Conservation (phyloP, 2,888 invertebrate species). For the Aelia acuminata region DNA sequence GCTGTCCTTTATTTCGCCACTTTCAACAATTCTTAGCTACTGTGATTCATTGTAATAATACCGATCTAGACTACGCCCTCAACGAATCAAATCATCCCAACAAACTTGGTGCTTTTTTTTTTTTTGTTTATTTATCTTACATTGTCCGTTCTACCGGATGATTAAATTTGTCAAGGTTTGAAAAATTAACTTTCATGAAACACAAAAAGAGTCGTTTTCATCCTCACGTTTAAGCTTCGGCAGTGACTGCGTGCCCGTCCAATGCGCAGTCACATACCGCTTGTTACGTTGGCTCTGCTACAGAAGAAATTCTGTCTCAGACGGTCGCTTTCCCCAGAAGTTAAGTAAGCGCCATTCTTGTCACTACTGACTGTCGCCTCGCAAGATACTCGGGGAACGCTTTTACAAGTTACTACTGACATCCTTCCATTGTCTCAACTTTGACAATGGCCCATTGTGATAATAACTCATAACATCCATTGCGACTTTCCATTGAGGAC, state of each 20-base stretch:
- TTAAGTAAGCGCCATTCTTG: not conserved
- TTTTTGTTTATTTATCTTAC: too few species aligned
- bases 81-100: too few species aligned
- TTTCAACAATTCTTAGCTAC: not conserved
- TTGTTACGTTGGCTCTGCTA: not conserved
- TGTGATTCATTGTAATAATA: not conserved
- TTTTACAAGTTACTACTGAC: slow-evolving; percentile 35
- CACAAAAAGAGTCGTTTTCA: not conserved
- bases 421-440: not conserved
- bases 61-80: too few species aligned
- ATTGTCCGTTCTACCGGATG: too few species aligned
- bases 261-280: not conserved
- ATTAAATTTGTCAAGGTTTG: not conserved
- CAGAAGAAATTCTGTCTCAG: not conserved
- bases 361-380: not conserved
- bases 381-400: not conserved
- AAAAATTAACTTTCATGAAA: not conserved
- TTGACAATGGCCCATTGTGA: slow-evolving; percentile 1
- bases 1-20: not conserved
- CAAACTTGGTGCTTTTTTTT: too few species aligned
- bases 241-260: not conserved
- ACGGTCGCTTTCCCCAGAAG: slow-evolving; percentile 32
- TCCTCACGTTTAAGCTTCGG: slow-evolving; percentile 7
- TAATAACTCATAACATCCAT: not conserved
- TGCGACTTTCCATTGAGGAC: slow-evolving; percentile 3